Conservation (phyloP, 2,888 invertebrate genomes). For the Uloborus plumipes region DNA sequence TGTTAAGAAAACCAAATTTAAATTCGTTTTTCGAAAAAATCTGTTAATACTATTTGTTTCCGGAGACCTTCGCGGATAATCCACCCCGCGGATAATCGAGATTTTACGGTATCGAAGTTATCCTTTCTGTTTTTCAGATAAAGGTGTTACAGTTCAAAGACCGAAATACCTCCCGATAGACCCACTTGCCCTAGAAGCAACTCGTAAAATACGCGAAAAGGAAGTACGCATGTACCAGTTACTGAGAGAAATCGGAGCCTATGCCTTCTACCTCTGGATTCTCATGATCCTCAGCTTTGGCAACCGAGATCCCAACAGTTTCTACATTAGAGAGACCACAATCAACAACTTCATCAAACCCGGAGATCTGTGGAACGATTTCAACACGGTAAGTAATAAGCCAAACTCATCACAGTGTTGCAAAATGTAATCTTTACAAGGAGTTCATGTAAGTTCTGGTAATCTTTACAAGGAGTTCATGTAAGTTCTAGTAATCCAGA, state of each 20-base stretch:
- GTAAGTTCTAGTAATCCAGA: too few species aligned
- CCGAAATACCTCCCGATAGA: constrained; percentile 66
- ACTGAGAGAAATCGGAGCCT: constrained; percentile 72
- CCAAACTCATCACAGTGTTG: too few species aligned
- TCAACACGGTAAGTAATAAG: constrained; percentile 34
- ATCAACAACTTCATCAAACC: constrained; percentile 62
- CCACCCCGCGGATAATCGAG: too few species aligned
- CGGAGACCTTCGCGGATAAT: too few species aligned
- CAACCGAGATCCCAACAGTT: constrained; percentile 69
- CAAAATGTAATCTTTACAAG: too few species aligned
- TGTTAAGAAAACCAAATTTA: not conserved
- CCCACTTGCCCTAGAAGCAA: constrained; percentile 69
- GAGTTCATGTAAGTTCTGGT: too few species aligned
- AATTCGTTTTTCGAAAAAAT: not conserved
- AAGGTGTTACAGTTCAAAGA: constrained; percentile 14
- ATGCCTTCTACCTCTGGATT: constrained; percentile 72
- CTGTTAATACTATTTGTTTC: too few species aligned
- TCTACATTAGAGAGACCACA: constrained; percentile 47
- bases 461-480: too few species aligned
- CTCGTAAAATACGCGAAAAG: constrained; percentile 70
- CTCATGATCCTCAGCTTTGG: constrained; percentile 72
- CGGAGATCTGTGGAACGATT: constrained; percentile 58
- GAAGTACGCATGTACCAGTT: constrained; percentile 73
- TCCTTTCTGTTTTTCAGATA: constrained; percentile 18
- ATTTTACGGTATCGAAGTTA: too few species aligned